Conservation (phyloP, 2,888 invertebrate genomes). For the Pollenia amentaria region DNA sequence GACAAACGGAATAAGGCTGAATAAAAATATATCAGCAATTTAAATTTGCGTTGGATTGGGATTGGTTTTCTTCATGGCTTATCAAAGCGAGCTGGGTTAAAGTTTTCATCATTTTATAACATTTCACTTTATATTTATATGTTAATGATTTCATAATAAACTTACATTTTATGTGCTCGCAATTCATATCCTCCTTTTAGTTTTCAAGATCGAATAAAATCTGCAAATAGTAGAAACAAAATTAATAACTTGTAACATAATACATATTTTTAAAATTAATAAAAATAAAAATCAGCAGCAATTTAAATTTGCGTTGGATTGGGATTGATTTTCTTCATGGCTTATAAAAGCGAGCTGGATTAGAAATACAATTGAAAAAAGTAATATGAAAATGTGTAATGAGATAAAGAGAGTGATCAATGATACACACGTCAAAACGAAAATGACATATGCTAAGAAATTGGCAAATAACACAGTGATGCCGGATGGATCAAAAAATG, state of each 20-base stretch:
- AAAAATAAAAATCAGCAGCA: slow-evolving; percentile 9
- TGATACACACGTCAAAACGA: too few relatives aligned
- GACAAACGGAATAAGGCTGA: too few relatives aligned
- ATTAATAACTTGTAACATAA: neutral
- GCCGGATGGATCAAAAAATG: too few relatives aligned
- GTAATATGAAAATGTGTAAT: too few relatives aligned
- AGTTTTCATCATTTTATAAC: slow-evolving; percentile 74
- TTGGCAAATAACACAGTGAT: too few relatives aligned
- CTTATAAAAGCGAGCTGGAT: slow-evolving; percentile 79
- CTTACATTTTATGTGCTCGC: too few relatives aligned
- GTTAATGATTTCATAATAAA: too few relatives aligned
- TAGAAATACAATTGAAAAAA: too few relatives aligned
- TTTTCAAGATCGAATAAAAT: too few relatives aligned
- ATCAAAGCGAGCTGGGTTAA: slow-evolving; percentile 80
- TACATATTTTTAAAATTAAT: neutral
- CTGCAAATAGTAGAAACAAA: neutral
- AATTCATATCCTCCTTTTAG: too few relatives aligned
- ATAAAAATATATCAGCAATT: slow-evolving; percentile 19
- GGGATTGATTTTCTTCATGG: slow-evolving; percentile 78
- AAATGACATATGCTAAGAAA: too few relatives aligned
- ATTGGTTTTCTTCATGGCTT: slow-evolving; percentile 78
- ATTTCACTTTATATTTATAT: neutral
- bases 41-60: slow-evolving; percentile 61
- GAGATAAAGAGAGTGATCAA: too few relatives aligned
- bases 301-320: slow-evolving; percentile 37